Percentiles rank a stretch among this genome's conserved stretches.
phyloP scores from a whole-genome alignment of 2,797 vertebrate genomes.

The Paratrypauchen microcephalus region DNA sequence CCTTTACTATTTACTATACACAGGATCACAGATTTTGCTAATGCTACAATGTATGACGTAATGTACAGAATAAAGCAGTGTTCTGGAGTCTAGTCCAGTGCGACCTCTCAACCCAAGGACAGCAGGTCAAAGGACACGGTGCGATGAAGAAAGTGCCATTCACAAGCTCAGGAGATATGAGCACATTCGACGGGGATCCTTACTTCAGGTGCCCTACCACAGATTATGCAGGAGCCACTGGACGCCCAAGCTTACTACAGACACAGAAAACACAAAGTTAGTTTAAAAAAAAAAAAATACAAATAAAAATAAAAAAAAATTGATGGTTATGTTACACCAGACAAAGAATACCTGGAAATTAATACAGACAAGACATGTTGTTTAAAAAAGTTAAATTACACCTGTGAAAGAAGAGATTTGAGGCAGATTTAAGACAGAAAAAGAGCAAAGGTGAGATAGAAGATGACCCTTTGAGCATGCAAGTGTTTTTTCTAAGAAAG shows the following conservation, averaged over 20 bases:
- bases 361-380: too few species aligned
- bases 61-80: neutral
- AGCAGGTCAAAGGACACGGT: neutral
- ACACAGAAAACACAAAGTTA: neutral
- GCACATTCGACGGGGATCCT: conserved; percentile 13
- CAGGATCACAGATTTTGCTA: neutral
- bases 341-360: neutral
- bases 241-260: neutral
- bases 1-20: neutral
- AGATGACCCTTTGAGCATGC: too few species aligned
- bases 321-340: neutral
- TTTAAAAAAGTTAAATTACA: too few species aligned
- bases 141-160: neutral
- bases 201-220: conserved; percentile 2
- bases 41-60: neutral
- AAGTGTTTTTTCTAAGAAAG: too few species aligned
- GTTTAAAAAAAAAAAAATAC: neutral
- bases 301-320: neutral
- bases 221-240: neutral
- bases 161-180: neutral
- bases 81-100: neutral
- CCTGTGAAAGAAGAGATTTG: too few species aligned
- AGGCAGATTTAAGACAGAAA: too few species aligned
- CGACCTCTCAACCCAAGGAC: neutral
- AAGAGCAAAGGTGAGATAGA: too few species aligned